Base-by-base conservation (phyloP, 2,113 vertebrate genomes). In the Sinocyclocheilus rhinocerous region DNA sequence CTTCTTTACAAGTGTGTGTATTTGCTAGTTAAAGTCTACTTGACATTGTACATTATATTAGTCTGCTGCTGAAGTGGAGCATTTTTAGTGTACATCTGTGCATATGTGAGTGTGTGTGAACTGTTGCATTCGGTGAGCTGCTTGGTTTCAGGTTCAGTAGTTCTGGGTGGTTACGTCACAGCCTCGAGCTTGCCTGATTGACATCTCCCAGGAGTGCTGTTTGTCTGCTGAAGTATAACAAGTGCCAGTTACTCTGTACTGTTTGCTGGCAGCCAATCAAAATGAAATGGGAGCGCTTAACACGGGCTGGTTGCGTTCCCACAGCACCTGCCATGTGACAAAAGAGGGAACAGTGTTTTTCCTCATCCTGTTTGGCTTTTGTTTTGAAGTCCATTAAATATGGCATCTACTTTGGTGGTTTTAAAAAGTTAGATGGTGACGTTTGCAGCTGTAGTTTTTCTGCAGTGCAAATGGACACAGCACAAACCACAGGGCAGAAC, bases 211-310 rank as follows among this genome's bases (percentile, higher is more conserved):
- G 89, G 92, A 88, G 90, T 77, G 86, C 89, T 24, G 88, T 93
- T 90, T 86, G 86, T 92, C 91, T 92, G 91, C 85, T 87, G 65
- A 87, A 83, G 91, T 92, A 90, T 94, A 92, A 93, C 92, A 90
- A 87, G 81, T 86, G 93, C 91, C 93, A 94, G 90, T 94, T 93
- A 90, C 86, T 91, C 91, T 85, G 88, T 91, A 87, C 90, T 92
- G 90, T 86, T 90, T 11, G 65, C 91, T 95, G 93, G 92, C 92
- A 94, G 92, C 93, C 93, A 93, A 92, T 94, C 92, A 94, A 91
- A 91, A 87, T 86, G 85, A 92, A 93, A 92, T 86, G 69, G 88
- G 76, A 89, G 85, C 84, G 83, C 87, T 90, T 86, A 90, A 89
- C 84, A 85, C 88, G 83, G 89, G 57, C 84, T 65, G 78, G 69